Percentiles rank a stretch among this genome's conserved stretches.
These are phyloP conservation scores for Barypeithes pellucidus DNA, from an alignment of 2,888 invertebrate species.

Conservation along the genomic window DNA sequence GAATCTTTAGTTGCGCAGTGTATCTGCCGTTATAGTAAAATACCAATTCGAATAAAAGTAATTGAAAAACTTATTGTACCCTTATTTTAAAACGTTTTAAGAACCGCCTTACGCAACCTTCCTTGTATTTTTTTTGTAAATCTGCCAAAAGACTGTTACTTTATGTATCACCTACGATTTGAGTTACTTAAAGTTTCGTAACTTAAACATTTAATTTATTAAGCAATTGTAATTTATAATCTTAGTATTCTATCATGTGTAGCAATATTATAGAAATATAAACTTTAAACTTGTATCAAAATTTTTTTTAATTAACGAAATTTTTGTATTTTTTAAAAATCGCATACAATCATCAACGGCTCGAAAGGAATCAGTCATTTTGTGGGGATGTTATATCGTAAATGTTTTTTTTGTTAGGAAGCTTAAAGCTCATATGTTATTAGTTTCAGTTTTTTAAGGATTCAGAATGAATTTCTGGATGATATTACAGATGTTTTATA, in stretches of 20 bases:
- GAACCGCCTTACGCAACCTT: neutral
- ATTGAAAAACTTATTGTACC: neutral
- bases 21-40: too few species aligned
- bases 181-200: conserved; percentile 36
- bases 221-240: conserved; percentile 60
- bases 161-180: conserved; percentile 41
- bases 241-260: conserved; percentile 56
- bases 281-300: conserved; percentile 31
- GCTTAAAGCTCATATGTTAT: too few species aligned
- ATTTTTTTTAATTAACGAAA: conserved; percentile 10
- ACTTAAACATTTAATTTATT: conserved; percentile 55
- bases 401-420: too few species aligned
- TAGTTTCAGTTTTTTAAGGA: too few species aligned
- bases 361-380: too few species aligned
- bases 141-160: conserved; percentile 68
- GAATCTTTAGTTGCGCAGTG: too few species aligned
- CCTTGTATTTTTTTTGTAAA: conserved; percentile 60
- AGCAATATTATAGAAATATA: conserved; percentile 64
- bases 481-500: too few species aligned
- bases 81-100: conserved; percentile 56
- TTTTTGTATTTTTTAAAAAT: neutral
- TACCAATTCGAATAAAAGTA: too few species aligned
- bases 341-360: too few species aligned
- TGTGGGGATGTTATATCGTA: too few species aligned
- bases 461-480: too few species aligned